These are phyloP conservation scores for Nothobranchius kuhntae DNA, from an alignment of 2,113 vertebrate species.

Conservation along the genomic window DNA sequence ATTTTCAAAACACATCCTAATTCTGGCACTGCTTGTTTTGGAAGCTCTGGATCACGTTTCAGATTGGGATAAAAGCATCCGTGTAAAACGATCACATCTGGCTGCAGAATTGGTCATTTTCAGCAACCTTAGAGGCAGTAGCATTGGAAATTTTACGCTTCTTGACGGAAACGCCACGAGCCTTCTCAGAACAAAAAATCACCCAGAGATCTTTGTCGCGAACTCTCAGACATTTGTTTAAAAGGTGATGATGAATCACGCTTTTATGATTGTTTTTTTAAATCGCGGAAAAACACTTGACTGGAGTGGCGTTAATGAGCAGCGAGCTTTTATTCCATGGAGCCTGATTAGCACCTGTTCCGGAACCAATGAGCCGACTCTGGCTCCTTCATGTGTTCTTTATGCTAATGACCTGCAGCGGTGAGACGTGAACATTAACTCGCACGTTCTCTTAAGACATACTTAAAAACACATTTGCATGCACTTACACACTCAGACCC, in stretches of 20 bases:
- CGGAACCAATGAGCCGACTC: constrained; percentile 33
- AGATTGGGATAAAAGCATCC: neutral
- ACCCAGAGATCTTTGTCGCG: too few relatives aligned
- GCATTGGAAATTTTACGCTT: too few relatives aligned
- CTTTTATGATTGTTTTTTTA: too few relatives aligned
- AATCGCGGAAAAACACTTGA: neutral
- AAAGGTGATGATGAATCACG: too few relatives aligned
- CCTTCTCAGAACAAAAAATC: too few relatives aligned
- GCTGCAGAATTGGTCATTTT: too few relatives aligned
- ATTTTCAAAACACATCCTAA: neutral
- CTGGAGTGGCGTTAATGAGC: constrained; percentile 32
- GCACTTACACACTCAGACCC: constrained; percentile 37
- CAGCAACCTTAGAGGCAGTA: too few relatives aligned
- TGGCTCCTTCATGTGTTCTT: constrained; percentile 9
- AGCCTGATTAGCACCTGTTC: constrained; percentile 23
- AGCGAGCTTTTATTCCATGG: constrained; percentile 3
- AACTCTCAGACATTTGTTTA: too few relatives aligned
- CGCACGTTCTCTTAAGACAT: constrained; percentile 21
- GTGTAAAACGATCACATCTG: neutral
- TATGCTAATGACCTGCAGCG: constrained; percentile 31
- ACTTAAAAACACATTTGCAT: constrained; percentile 53
- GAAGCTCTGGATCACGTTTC: neutral
- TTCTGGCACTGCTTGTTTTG: neutral
- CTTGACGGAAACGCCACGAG: too few relatives aligned
- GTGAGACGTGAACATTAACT: constrained; percentile 62